Percentiles rank a stretch among this genome's conserved stretches.
phyloP scores from a whole-genome alignment of 2,888 invertebrate genomes.

The Caenorhabditis becei region DNA sequence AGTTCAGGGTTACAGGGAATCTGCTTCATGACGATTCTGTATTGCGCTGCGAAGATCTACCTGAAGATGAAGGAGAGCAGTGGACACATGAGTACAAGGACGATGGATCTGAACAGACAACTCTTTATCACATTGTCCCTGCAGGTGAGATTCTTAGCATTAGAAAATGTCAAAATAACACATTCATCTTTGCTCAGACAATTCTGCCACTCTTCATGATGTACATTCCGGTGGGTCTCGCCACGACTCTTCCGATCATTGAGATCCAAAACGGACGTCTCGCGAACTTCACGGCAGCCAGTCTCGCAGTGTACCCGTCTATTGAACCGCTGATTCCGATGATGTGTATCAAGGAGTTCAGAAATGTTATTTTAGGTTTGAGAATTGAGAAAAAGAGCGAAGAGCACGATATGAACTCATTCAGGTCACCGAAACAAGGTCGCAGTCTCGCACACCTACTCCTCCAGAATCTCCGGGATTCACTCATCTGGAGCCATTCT shows the following conservation, averaged over 20 bases:
- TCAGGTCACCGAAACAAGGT: constrained; percentile 5
- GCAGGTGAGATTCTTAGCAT: constrained; percentile 16
- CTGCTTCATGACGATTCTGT: constrained; percentile 39
- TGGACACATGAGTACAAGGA: constrained; percentile 24
- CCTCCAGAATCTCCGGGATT: constrained; percentile 11
- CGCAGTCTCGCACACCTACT: constrained; percentile 3
- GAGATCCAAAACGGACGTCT: constrained; percentile 26
- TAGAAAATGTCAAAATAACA: background rate
- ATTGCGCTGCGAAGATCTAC: constrained; percentile 35
- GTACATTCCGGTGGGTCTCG: constrained; percentile 41
- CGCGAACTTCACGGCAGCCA: constrained; percentile 34
- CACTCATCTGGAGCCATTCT: constrained; percentile 27
- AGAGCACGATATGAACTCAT: background rate
- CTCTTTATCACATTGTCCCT: constrained; percentile 36
- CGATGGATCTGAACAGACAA: constrained; percentile 38
- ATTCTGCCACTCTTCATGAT: constrained; percentile 41
- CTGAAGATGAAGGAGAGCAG: constrained; percentile 35
- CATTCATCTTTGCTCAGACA: constrained; percentile 32
- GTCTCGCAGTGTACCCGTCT: constrained; percentile 33
- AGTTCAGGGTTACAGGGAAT: constrained; percentile 30
- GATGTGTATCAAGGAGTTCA: constrained; percentile 42
- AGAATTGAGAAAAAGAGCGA: background rate
- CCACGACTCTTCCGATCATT: constrained; percentile 39
- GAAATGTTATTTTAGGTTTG: constrained; percentile 20
- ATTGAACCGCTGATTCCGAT: constrained; percentile 50